phyloP scores from a whole-genome alignment of 2,113 vertebrate species.

The Fregetta grallaria region DNA sequence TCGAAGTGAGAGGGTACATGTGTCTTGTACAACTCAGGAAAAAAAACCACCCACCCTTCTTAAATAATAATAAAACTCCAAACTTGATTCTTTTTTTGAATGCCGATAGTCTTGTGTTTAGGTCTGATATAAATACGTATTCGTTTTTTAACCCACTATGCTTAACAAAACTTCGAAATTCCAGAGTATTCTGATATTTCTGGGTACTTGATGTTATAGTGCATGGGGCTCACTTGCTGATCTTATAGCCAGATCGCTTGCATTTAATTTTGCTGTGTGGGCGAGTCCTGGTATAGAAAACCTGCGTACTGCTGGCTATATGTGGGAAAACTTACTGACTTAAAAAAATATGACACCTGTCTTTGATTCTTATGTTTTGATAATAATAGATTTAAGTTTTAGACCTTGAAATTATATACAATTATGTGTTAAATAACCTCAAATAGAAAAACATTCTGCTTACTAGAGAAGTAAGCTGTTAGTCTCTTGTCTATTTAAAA shows the following conservation, averaged over 20 bases:
- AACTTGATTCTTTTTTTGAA: neutral
- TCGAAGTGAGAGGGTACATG: neutral
- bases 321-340: neutral
- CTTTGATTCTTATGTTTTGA: neutral
- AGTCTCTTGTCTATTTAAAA: neutral
- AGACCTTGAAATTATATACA: neutral
- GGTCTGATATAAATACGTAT: neutral
- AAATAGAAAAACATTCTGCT: neutral
- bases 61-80: neutral
- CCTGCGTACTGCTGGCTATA: accelerated
- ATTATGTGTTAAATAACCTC: neutral
- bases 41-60: neutral
- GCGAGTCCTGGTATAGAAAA: neutral
- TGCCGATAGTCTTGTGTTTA: neutral
- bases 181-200: neutral
- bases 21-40: neutral
- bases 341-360: neutral
- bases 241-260: neutral
- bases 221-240: neutral
- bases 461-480: neutral
- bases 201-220: neutral
- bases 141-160: neutral
- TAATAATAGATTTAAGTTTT: neutral
- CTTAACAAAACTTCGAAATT: neutral
- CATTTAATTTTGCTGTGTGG: neutral